Conservation (phyloP, 2,113 vertebrate species). For the Perca flavescens region DNA sequence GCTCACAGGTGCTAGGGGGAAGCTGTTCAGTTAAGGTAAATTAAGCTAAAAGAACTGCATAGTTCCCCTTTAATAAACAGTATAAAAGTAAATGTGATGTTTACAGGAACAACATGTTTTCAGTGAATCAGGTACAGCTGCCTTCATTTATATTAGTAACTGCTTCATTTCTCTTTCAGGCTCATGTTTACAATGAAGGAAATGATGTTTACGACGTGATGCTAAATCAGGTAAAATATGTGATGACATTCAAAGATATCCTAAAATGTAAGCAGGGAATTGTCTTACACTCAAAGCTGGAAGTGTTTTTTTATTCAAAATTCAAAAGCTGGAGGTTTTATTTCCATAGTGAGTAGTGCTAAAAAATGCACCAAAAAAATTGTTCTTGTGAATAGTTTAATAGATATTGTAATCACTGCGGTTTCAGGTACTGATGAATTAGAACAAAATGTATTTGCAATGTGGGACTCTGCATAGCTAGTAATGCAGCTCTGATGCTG, state of each 20-base stretch:
- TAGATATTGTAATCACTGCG: not conserved
- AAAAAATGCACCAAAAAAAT: not conserved
- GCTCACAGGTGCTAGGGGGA: no score
- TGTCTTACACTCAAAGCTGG: not conserved
- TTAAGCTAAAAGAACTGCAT: no score
- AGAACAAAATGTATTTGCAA: not conserved
- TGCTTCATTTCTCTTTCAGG: conserved; percentile 73
- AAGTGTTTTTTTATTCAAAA: not conserved
- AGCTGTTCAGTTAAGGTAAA: no score
- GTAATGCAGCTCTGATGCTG: not conserved
- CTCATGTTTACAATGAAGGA: conserved; percentile 89
- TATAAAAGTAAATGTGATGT: not conserved
- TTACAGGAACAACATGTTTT: not conserved
- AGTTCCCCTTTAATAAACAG: no score
- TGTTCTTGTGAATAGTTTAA: not conserved
- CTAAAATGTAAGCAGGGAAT: not conserved
- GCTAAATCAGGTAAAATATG: conserved; percentile 90
- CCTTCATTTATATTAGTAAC: not conserved
- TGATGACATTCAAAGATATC: not conserved
- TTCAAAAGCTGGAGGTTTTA: not conserved
- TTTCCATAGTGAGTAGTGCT: not conserved
- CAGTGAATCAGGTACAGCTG: not conserved
- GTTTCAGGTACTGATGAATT: not conserved
- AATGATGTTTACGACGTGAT: conserved; percentile 89
- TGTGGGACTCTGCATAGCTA: not conserved